These are phyloP conservation scores for Anguilla pacifica DNA, from an alignment of 2,797 vertebrate species.

Conservation along the genomic window DNA sequence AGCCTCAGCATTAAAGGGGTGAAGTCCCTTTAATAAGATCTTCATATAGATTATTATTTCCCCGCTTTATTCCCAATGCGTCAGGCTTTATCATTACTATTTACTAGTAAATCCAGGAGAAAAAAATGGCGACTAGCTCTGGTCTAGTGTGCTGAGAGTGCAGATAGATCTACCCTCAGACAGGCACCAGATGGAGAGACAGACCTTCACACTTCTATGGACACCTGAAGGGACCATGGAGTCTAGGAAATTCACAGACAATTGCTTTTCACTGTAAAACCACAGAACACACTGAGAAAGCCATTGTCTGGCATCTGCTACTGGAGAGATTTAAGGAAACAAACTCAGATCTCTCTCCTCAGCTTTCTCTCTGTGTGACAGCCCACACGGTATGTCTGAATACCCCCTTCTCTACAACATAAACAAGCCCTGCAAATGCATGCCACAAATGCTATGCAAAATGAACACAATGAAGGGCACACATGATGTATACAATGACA, in stretches of 20 bases:
- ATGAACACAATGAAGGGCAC: not conserved
- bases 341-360: constrained; percentile 42
- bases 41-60: not conserved
- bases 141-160: not conserved
- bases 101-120: too few species aligned
- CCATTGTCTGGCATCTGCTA: constrained; percentile 38
- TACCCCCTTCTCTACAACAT: constrained; percentile 12
- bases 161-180: not conserved
- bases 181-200: not conserved
- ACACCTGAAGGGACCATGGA: not conserved
- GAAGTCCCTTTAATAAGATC: not conserved
- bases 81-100: not conserved
- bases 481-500: not conserved
- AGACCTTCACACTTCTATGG: not conserved
- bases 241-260: constrained; percentile 27
- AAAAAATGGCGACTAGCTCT: not conserved
- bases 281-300: constrained; percentile 44
- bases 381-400: constrained; percentile 35
- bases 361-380: constrained; percentile 34
- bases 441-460: not conserved
- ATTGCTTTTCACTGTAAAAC: constrained; percentile 47
- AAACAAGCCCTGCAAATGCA: not conserved
- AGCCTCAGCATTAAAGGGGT: not conserved
- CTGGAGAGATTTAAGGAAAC: constrained; percentile 42
- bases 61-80: not conserved